phyloP scores from a whole-genome alignment of 2,888 invertebrate genomes.

The Entomobrya proxima region DNA sequence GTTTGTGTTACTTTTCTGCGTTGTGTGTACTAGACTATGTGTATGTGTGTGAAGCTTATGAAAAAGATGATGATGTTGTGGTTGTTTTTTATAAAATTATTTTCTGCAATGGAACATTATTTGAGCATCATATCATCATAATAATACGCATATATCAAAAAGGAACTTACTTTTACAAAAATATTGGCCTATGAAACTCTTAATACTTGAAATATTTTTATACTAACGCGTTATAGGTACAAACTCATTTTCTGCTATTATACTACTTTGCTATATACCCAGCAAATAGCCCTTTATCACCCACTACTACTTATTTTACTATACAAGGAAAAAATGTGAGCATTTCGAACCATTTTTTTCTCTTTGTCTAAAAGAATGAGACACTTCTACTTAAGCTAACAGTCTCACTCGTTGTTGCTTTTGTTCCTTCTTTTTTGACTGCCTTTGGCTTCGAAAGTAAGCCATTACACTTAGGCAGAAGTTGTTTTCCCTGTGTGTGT shows the following conservation, averaged over 20 bases:
- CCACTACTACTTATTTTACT: not conserved
- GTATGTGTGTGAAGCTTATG: conserved; percentile 17
- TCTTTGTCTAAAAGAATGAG: conserved; percentile 43
- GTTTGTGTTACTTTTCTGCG: conserved; percentile 26
- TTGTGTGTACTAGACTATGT: not conserved
- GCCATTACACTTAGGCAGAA: not conserved
- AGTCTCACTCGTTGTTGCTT: not conserved
- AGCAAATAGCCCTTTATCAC: conserved; percentile 29
- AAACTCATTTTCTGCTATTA: not conserved
- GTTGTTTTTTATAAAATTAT: conserved; percentile 41
- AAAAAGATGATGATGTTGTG: conserved; percentile 49
- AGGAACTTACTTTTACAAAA: conserved; percentile 33
- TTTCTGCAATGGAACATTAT: conserved; percentile 53
- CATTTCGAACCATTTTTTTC: conserved; percentile 46
- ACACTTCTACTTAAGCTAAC: conserved; percentile 46
- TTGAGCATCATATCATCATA: conserved; percentile 60
- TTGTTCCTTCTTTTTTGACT: not conserved
- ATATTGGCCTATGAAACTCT: conserved; percentile 33
- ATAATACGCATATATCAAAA: conserved; percentile 44
- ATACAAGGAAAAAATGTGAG: conserved; percentile 21
- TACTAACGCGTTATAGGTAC: not conserved
- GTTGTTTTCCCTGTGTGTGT: conserved; percentile 37
- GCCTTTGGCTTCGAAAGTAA: not conserved
- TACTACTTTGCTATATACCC: not conserved
- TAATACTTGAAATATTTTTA: conserved; percentile 10